A percentile compares a stretch with the other conserved stretches of the same genome.
Evolutionary conservation across 2,113 vertebrate genomes (phyloP).

Genomic region (Microcebus jonahi): DNA sequence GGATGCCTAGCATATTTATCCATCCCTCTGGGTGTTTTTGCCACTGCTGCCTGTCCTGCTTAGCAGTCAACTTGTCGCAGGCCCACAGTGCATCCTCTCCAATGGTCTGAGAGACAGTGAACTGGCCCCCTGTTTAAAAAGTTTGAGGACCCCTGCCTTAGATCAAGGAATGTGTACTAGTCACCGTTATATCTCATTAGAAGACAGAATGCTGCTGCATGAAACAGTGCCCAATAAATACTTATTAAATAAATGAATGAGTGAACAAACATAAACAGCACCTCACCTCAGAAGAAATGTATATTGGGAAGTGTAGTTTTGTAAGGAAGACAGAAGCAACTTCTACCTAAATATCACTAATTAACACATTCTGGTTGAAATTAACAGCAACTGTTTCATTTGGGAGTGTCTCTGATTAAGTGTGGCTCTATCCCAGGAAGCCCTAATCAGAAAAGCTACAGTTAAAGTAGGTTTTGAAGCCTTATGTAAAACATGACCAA

Average conservation of each 20-base stretch:
- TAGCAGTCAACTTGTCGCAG: too few relatives aligned
- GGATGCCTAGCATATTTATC: too few relatives aligned
- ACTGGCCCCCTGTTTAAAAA: too few relatives aligned
- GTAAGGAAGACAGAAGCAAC: background rate
- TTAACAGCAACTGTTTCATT: background rate
- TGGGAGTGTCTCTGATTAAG: background rate
- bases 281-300: background rate
- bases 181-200: background rate
- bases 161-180: background rate
- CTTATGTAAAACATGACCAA: background rate
- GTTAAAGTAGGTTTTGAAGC: background rate
- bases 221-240: background rate
- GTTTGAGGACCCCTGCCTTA: background rate
- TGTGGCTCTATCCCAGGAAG: background rate
- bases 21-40: too few relatives aligned
- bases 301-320: background rate
- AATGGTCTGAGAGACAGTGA: too few relatives aligned
- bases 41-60: too few relatives aligned
- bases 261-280: background rate
- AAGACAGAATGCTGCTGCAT: background rate
- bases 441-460: background rate
- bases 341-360: background rate
- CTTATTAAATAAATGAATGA: background rate
- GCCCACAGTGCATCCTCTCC: too few relatives aligned
- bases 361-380: background rate